Evolutionary conservation across 2,113 vertebrate species (phyloP).

Genomic region (Thunnus thynnus): DNA sequence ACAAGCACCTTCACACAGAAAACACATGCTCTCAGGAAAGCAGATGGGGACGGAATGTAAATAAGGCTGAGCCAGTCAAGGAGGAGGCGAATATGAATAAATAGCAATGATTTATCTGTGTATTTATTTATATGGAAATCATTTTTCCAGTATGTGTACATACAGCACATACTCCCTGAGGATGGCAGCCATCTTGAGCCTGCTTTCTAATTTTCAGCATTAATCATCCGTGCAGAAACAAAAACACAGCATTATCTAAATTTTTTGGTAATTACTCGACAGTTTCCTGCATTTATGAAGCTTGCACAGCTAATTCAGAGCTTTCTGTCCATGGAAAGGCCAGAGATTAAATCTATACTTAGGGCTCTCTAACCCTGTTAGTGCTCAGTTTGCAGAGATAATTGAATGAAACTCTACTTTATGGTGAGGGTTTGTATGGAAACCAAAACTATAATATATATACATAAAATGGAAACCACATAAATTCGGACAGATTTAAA

Average conservation of each 20-base stretch:
- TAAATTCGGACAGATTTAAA: conserved; percentile 22
- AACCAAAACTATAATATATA: neutral
- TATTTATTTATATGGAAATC: conserved; percentile 54
- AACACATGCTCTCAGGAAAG: conserved; percentile 32
- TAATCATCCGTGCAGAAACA: conserved; percentile 55
- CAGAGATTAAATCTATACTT: conserved; percentile 68
- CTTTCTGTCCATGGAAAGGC: conserved; percentile 37
- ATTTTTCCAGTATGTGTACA: conserved; percentile 19
- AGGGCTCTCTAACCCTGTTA: conserved; percentile 27
- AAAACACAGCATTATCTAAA: conserved; percentile 60
- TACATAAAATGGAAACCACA: neutral
- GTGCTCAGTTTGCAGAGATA: conserved; percentile 36
- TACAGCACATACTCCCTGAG: neutral
- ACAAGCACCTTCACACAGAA: conserved; percentile 31
- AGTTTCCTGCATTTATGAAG: conserved; percentile 56
- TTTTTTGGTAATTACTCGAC: conserved; percentile 68
- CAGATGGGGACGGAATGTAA: conserved; percentile 36
- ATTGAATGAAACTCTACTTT: conserved; percentile 18
- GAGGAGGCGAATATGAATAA: conserved; percentile 29
- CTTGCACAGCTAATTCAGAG: conserved; percentile 58
- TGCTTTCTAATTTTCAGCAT: conserved; percentile 15
- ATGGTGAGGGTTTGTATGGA: neutral
- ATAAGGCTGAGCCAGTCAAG: conserved; percentile 26
- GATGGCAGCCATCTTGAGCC: conserved; percentile 31
- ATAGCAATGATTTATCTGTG: conserved; percentile 41